Percentiles rank a stretch among this genome's conserved stretches.
Conservation (phyloP, 1,140 invertebrate species). For the Mesaphorura yosii region DNA sequence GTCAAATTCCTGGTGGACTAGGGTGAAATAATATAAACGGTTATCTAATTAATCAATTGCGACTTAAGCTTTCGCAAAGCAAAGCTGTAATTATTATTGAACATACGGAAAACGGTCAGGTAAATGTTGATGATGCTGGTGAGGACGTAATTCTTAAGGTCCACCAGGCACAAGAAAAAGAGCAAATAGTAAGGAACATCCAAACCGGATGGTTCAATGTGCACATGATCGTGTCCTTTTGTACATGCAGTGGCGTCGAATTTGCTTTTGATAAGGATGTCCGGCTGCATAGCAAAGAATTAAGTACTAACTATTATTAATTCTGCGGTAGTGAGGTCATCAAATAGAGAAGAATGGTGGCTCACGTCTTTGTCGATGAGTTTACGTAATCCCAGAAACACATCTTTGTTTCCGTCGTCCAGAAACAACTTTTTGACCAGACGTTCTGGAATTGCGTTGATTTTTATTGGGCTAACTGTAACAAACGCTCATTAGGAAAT, state of each 20-base stretch:
- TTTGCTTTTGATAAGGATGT: conserved; percentile 1
- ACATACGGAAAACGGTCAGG: conserved; percentile 7
- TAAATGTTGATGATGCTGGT: conserved; percentile 7
- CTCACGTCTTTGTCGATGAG: background rate
- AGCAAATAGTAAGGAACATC: conserved; percentile 16
- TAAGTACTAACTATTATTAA: background rate
- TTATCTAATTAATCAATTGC: too few species aligned
- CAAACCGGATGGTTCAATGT: conserved; percentile 11
- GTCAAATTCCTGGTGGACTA: too few species aligned
- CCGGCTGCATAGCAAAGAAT: conserved; percentile 5
- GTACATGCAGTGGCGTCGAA: conserved; percentile 10
- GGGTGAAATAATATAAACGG: too few species aligned
- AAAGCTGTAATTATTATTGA: background rate
- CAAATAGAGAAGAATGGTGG: background rate
- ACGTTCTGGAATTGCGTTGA: background rate
- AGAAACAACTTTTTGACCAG: background rate
- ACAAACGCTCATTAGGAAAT: background rate
- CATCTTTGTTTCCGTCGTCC: background rate
- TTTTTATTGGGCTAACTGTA: background rate
- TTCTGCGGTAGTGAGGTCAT: background rate
- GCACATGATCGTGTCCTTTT: background rate
- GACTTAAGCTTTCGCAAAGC: background rate
- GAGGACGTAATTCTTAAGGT: conserved; percentile 11
- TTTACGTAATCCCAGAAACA: background rate
- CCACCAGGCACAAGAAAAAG: conserved; percentile 10